Evolutionary conservation across 2,888 invertebrate genomes (phyloP).

Genomic region (Acheta domesticus): DNA sequence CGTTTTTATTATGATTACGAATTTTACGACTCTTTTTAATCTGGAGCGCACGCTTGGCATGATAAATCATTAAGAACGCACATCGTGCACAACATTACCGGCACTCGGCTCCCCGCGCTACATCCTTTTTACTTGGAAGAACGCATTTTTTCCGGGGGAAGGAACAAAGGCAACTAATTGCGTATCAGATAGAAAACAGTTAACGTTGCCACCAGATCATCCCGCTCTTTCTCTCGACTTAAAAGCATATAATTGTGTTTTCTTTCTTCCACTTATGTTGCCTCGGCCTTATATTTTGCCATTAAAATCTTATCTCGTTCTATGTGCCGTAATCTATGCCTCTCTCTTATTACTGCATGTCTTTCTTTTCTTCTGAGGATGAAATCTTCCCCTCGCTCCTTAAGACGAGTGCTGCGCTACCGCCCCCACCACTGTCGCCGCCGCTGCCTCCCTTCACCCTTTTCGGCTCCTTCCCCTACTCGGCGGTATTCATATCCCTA

Average conservation of each 20-base stretch:
- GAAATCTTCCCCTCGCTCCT: background rate
- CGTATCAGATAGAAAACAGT: background rate
- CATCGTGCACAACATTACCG: conserved; percentile 6
- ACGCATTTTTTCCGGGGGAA: background rate
- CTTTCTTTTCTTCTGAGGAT: conserved; percentile 3
- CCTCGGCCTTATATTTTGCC: background rate
- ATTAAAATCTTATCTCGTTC: conserved; percentile 7
- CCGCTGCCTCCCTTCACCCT: background rate
- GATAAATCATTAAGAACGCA: conserved; percentile 6
- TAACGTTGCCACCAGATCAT: conserved; percentile 6
- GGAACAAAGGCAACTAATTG: background rate
- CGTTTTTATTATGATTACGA: conserved; percentile 9
- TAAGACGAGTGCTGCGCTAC: background rate
- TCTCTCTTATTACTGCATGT: conserved; percentile 18
- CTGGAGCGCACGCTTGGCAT: conserved; percentile 1
- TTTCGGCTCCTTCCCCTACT: background rate
- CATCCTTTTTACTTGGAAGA: conserved; percentile 1
- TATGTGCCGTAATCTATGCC: background rate
- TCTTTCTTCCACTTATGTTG: conserved; percentile 10
- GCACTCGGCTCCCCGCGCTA: background rate
- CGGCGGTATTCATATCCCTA: conserved; percentile 6
- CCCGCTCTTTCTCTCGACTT: background rate
- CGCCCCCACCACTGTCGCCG: background rate
- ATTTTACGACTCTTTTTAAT: conserved; percentile 18
- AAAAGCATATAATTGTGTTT: conserved; percentile 3